phyloP scores from a whole-genome alignment of 2,797 vertebrate genomes.

The Chaetodon trifasciatus region DNA sequence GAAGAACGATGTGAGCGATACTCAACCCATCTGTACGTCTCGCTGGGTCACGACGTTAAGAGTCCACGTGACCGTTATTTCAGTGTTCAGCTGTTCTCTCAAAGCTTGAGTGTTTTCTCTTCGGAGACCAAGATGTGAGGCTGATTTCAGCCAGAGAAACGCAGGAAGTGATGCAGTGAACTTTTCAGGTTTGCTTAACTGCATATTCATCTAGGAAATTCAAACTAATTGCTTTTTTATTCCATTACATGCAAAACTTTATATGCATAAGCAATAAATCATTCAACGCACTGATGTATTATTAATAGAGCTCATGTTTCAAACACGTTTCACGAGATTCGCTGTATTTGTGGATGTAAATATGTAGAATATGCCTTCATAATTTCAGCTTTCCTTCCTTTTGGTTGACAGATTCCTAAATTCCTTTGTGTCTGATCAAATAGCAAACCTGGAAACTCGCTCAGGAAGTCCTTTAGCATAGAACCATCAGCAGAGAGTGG shows the following conservation, averaged over 20 bases:
- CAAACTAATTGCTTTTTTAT: too few species aligned
- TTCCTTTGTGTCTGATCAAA: neutral
- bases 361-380: neutral
- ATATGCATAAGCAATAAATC: neutral
- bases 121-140: neutral
- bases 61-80: neutral
- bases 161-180: neutral
- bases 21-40: conserved; percentile 30
- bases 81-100: neutral
- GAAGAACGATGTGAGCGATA: conserved; percentile 24
- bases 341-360: neutral
- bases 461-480: neutral
- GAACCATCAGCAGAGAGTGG: neutral
- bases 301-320: neutral
- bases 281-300: neutral
- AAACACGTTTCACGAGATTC: neutral
- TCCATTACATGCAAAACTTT: neutral
- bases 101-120: neutral
- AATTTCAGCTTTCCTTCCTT: neutral
- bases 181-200: neutral
- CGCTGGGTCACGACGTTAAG: neutral
- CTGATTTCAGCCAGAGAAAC: neutral
- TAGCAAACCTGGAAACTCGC: neutral
- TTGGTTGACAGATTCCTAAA: neutral
- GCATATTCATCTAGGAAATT: neutral